phyloP scores from a whole-genome alignment of 2,888 invertebrate genomes.

The Campaea margaritaria region DNA sequence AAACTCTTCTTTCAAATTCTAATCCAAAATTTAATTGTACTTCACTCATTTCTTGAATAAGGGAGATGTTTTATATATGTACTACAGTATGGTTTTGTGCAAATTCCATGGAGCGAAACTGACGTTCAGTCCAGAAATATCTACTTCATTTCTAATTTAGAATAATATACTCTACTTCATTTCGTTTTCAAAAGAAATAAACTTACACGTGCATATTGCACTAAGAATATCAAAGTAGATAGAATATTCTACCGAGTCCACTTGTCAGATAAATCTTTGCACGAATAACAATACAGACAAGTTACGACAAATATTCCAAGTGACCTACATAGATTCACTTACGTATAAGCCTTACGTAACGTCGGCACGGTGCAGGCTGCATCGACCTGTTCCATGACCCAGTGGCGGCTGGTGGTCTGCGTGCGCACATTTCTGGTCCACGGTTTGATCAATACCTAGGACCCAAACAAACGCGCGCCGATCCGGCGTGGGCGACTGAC shows the following conservation, averaged over 20 bases:
- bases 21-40: no score
- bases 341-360: constrained; percentile 34
- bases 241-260: constrained; percentile 5
- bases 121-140: no score
- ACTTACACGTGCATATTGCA: background rate
- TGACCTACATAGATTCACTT: constrained; percentile 26
- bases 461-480: constrained; percentile 80
- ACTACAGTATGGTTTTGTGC: no score
- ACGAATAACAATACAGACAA: constrained; percentile 13
- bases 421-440: constrained; percentile 64
- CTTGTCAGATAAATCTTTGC: constrained; percentile 13
- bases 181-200: background rate
- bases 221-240: background rate
- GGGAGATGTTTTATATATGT: no score
- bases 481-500: constrained; percentile 74
- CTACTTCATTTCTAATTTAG: no score
- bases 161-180: no score
- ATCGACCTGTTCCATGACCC: constrained; percentile 48
- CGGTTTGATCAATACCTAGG: constrained; percentile 73
- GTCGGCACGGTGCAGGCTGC: constrained; percentile 47
- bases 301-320: constrained; percentile 1
- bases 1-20: no score
- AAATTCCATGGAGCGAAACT: no score
- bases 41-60: no score
- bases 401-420: constrained; percentile 54